Base-by-base conservation (phyloP, 2,888 invertebrate genomes). In the Mamestra brassicae region DNA sequence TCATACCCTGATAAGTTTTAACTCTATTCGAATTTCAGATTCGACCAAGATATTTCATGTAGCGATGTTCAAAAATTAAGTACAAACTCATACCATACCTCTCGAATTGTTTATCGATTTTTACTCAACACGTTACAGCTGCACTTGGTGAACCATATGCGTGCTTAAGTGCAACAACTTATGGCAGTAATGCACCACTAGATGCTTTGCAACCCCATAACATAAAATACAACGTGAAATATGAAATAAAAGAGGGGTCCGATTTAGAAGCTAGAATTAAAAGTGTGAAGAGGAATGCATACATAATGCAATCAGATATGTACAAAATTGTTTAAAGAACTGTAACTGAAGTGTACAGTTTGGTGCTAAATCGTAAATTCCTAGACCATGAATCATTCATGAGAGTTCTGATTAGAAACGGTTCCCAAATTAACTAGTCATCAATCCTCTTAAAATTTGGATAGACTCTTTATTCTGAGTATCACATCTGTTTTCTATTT, bases 381-480 rank as follows among this genome's bases (percentile, higher is more conserved):
- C 61, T 81, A 80, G 76, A 76, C 77, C 57, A 85, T 88, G 88
- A 88, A 17, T 88, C 88, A 88, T 54, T 72, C 85, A 87, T 88
- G 88, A 83, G 88, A 88, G 85, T 81, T 78, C 60, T 54, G 34
- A 85, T 73, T 81, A 80, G 71, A 79, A 84, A 83, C 76, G 71
- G 88, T 88, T 88, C 88, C 88, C 88, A 88, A 88, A 88, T 84
- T 84, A 88, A 87, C 87, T 85, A 87, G 85, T 88, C 88, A 84
- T 86, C 78, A 82, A 85, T 81, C 61, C 77, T 80, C 68, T 85
- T 80, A 86, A 85, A 81, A 80, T 69, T 83, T 82, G 83, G 76
- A 85, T 87, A 85, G 87, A 84, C 85, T 79, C 78, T 84, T 83
- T 76, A 84, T 75, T 78, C 74, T 77, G 52, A 85, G 82, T 75